Conservation (phyloP, 2,113 vertebrate genomes). For the Oncorhynchus kisutch region DNA sequence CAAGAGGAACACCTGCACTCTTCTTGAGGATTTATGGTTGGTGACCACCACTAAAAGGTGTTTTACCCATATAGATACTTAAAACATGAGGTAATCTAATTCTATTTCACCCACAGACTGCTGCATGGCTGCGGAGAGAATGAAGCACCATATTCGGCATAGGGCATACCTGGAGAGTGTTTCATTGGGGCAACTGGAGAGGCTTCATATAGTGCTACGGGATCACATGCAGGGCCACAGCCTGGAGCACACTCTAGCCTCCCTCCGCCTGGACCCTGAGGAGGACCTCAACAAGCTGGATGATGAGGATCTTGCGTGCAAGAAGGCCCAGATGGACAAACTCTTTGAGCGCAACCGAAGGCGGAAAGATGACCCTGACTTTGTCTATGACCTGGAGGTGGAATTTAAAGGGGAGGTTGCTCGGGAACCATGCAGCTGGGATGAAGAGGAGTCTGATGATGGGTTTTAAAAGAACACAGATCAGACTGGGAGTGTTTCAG, state of each 20-base stretch:
- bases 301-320: slow-evolving; percentile 82
- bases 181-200: slow-evolving; percentile 80
- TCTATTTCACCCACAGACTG: slow-evolving; percentile 74
- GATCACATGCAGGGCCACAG: slow-evolving; percentile 81
- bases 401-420: slow-evolving; percentile 78
- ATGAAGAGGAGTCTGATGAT: slow-evolving; percentile 76
- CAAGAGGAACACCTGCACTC: too few species aligned
- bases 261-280: slow-evolving; percentile 76
- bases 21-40: too few species aligned
- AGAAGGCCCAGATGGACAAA: slow-evolving; percentile 89
- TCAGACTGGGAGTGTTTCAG: background rate
- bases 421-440: slow-evolving; percentile 87
- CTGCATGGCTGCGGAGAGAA: slow-evolving; percentile 80
- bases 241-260: slow-evolving; percentile 71
- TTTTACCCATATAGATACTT: too few species aligned
- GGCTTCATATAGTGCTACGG: slow-evolving; percentile 79
- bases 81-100: too few species aligned
- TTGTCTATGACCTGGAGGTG: slow-evolving; percentile 87
- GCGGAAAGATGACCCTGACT: slow-evolving; percentile 83
- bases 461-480: slow-evolving; percentile 43
- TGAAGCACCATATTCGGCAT: slow-evolving; percentile 88
- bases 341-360: slow-evolving; percentile 88
- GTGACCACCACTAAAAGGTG: too few species aligned
- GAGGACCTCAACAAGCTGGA: slow-evolving; percentile 94
- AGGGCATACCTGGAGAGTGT: slow-evolving; percentile 81